Evolutionary conservation across 2,888 invertebrate species (phyloP).

Genomic region (Idaea biselata): DNA sequence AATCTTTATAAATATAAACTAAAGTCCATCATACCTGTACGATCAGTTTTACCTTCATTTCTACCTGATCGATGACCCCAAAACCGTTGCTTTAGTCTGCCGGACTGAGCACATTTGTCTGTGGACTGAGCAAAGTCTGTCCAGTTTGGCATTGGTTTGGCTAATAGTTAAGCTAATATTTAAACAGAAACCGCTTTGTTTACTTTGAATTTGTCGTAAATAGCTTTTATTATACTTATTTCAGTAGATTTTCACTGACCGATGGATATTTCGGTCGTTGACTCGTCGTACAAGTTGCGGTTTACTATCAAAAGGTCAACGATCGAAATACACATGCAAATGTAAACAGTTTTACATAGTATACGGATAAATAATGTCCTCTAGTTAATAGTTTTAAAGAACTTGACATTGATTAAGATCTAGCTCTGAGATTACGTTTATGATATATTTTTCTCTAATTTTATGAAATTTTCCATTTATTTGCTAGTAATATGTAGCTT

Average conservation of each 20-base stretch:
- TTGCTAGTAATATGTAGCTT: too few species aligned
- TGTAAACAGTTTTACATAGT: constrained; percentile 24
- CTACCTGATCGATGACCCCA: too few species aligned
- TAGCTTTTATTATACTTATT: neutral
- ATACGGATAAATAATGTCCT: constrained; percentile 16
- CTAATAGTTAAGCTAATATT: too few species aligned
- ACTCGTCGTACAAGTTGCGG: neutral
- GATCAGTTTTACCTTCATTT: too few species aligned
- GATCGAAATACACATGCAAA: constrained; percentile 21
- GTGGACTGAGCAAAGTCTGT: too few species aligned
- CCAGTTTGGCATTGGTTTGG: too few species aligned
- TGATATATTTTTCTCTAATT: neutral
- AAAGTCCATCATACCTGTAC: too few species aligned
- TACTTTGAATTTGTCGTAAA: neutral
- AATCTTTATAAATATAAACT: too few species aligned
- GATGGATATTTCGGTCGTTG: neutral
- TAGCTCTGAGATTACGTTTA: neutral
- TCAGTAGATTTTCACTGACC: neutral
- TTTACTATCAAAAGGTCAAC: constrained; percentile 18
- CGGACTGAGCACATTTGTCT: too few species aligned
- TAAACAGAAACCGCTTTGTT: neutral
- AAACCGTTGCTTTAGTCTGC: too few species aligned
- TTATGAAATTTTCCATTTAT: neutral
- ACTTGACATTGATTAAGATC: constrained; percentile 3
- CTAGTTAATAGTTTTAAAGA: neutral